Conservation (phyloP, 1,140 invertebrate species). For the Planococcus citri region DNA sequence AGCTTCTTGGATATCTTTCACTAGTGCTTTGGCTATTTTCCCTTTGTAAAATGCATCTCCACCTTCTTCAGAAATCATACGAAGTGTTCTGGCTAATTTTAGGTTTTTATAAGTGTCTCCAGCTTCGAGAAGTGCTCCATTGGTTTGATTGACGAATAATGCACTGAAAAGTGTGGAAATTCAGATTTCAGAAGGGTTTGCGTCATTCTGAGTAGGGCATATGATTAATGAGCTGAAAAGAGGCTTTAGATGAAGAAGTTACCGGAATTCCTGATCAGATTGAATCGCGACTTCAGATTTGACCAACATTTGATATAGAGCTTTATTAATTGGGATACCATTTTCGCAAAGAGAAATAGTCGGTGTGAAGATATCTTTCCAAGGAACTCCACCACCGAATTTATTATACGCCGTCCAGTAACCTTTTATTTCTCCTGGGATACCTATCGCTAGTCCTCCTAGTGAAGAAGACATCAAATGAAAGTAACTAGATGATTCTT, state of each 20-base stretch:
- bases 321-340: slow-evolving; percentile 56
- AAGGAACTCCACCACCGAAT: slow-evolving; percentile 57
- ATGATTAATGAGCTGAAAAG: background rate
- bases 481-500: too few species aligned
- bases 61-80: slow-evolving; percentile 52
- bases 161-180: background rate
- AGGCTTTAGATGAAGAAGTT: background rate
- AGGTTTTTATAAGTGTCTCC: slow-evolving; percentile 57
- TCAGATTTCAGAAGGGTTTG: too few species aligned
- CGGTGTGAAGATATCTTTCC: slow-evolving; percentile 66
- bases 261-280: slow-evolving; percentile 20
- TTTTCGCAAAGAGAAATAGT: slow-evolving; percentile 58
- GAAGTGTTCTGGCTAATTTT: slow-evolving; percentile 57
- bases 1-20: slow-evolving; percentile 51
- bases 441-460: slow-evolving; percentile 65
- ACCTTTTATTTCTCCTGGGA: slow-evolving; percentile 82
- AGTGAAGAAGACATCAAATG: slow-evolving; percentile 25
- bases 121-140: slow-evolving; percentile 40
- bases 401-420: slow-evolving; percentile 64
- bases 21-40: slow-evolving; percentile 45
- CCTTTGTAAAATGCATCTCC: slow-evolving; percentile 52
- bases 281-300: slow-evolving; percentile 22
- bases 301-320: slow-evolving; percentile 33
- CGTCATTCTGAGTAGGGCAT: too few species aligned
- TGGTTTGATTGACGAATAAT: slow-evolving; percentile 50